Evolutionary conservation across 2,888 invertebrate genomes (phyloP), one percentile per base, ranked within the genome.

Genomic region (Aelia acuminata): DNA sequence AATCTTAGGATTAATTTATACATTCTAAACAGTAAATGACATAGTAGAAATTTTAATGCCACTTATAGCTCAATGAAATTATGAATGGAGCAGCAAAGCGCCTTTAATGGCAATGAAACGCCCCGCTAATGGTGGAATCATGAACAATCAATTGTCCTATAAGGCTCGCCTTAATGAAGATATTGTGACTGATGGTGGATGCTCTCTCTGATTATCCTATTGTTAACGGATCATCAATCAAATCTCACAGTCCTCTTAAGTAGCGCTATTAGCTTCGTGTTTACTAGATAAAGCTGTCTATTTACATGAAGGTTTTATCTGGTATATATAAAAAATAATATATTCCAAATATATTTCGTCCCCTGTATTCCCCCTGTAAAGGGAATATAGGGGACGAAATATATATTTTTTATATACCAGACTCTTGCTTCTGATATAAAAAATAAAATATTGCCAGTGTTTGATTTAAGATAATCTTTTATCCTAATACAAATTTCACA

Each of bases 191-290:
- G 80, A 80, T 80, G n/a, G 43, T 20, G 1, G 80, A 80, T 80
- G n/a, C 3, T 80, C 22, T 11, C 35, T 22, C 43, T n/a, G 80
- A 80, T 80, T 80, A 80, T 80, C 43, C 80, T 35, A 80, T 80
- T 80, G 80, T 80, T 47, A 80, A n/a, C 13, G 80, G 4, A n/a
- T 13, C 80, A 80, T 80, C 43, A 80, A 80, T 80, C 80, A 80
- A 43, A 43, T 22, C 43, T 80, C 35, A 18, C 3, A 26, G 26
- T 26, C 11, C 63, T 70, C 63, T n/a, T 63, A 26, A 35, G 31
- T 70, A 31, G 18, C 35, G 63, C 35, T 70, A 35, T 35, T 18
- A 70, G 5, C n/a, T 35, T 26, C 1, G 1, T 31, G 63, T 70
- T 70, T 70, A 70, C 7, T 7, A 15, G 8, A 10, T 26, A n/a